phyloP scores from a whole-genome alignment of 2,113 vertebrate species.

The Rhinopomastus cyanomelas region DNA sequence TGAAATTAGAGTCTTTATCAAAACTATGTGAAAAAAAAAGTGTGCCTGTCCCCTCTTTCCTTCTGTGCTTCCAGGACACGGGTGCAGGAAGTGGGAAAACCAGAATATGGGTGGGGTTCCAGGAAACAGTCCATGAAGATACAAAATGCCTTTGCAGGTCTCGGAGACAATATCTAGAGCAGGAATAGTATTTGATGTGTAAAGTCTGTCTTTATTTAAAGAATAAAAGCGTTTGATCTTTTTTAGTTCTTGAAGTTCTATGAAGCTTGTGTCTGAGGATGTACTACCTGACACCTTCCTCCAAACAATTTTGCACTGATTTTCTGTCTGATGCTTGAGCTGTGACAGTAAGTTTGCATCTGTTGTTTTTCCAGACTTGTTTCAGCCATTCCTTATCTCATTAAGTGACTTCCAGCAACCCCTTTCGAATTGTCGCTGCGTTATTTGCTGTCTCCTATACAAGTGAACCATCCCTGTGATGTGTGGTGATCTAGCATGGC shows the following conservation, averaged over 20 bases:
- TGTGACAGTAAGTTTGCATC: neutral
- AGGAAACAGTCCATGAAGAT: neutral
- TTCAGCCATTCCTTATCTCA: neutral
- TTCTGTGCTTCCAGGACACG: neutral
- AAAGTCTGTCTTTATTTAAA: neutral
- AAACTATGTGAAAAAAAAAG: neutral
- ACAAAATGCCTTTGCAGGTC: neutral
- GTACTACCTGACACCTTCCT: neutral
- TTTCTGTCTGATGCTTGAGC: neutral
- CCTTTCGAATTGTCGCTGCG: neutral
- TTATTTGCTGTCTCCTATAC: neutral
- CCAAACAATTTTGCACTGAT: neutral
- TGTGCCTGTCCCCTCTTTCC: accelerated
- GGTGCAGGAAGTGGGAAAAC: neutral
- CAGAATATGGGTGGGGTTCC: neutral
- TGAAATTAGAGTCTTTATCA: neutral
- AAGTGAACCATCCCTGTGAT: neutral
- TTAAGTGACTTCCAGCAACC: neutral
- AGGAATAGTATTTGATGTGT: neutral
- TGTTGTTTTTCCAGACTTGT: neutral
- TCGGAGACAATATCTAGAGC: neutral
- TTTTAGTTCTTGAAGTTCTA: neutral
- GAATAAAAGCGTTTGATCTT: neutral
- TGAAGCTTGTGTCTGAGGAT: neutral
- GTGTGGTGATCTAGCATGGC: neutral